Base-by-base conservation (phyloP, 2,113 vertebrate genomes). In the Cyphomyrus discorhynchus region DNA sequence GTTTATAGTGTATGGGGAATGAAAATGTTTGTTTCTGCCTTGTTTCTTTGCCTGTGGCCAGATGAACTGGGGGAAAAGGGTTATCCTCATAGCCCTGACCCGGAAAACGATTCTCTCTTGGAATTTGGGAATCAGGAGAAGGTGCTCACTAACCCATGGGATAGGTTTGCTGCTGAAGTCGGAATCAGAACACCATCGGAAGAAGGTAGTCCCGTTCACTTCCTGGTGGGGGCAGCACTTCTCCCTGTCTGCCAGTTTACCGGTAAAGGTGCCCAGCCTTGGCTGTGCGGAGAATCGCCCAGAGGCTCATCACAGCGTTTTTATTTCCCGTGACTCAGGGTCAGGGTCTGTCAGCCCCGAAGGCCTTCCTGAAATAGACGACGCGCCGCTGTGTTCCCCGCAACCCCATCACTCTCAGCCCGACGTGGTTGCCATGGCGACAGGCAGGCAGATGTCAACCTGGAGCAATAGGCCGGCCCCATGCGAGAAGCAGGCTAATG, bases 321-420 rank as follows among this genome's bases (percentile, higher is more conserved):
- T 88, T 58, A 70, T 70, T 45, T 88, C 35, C 74, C 0, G 13
- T 80, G 74, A 80, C 35, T 80, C 74, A 80, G 74, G 74, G 62
- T 89, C 15, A 53, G 74, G 35, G 49, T 82, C 88, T 89, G 11
- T 42, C 70, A 82, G 47, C 17, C 89, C 80, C 13, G 42, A 89
- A 19, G 39, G 45, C 49, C 17, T 31, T 47, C 77, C 47, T 11
- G 15, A 80, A 47, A 80, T n/a, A 21, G 42, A 77, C 58, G 58
- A 62, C n/a, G 7, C 31, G 17, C 88, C 19, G 31, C 49, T 39
- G 42, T 53, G 47, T 74, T 46, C 50, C 70, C 74, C 13, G 6
- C 77, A 31, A 19, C n/a, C 45, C 2, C 9, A 8, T 24, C 19
- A 21, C 11, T 42, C 24, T 24, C 58, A n/a, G 17, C 70, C n/a